Conservation (phyloP, 2,888 invertebrate genomes). For the Hofmannophila pseudospretella region DNA sequence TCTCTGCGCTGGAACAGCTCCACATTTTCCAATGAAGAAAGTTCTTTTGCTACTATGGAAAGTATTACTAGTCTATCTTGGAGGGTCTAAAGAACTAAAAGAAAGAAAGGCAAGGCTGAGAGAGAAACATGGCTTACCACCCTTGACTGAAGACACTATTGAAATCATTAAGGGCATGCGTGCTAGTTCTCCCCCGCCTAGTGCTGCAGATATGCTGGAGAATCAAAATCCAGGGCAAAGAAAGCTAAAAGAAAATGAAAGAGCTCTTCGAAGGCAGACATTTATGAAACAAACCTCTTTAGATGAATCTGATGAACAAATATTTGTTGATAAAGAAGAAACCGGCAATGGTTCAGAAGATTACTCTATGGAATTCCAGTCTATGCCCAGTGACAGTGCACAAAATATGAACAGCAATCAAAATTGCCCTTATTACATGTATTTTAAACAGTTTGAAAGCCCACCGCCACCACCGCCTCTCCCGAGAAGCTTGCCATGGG, state of each 20-base stretch:
- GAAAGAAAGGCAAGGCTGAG: conserved; percentile 85
- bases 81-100: conserved; percentile 91
- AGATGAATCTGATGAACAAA: conserved; percentile 86
- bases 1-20: conserved; percentile 96
- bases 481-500: conserved; percentile 91
- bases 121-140: conserved; percentile 83
- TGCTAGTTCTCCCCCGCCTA: conserved; percentile 96
- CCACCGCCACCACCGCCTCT: conserved; percentile 67
- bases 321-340: conserved; percentile 85
- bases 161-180: conserved; percentile 96
- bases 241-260: conserved; percentile 69
- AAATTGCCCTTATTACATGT: conserved; percentile 62
- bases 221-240: conserved; percentile 88
- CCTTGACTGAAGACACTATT: conserved; percentile 93
- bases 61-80: conserved; percentile 92
- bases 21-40: conserved; percentile 99
- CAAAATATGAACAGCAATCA: conserved; percentile 54
- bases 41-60: conserved; percentile 97
- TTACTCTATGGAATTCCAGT: conserved; percentile 79
- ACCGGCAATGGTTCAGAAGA: conserved; percentile 80
- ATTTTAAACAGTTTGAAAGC: conserved; percentile 64
- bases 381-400: conserved; percentile 56
- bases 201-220: conserved; percentile 92
- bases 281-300: conserved; percentile 95
- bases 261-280: conserved; percentile 84